These are phyloP conservation scores for Stenurella melanura DNA, from an alignment of 2,888 invertebrate species.

Conservation along the genomic window DNA sequence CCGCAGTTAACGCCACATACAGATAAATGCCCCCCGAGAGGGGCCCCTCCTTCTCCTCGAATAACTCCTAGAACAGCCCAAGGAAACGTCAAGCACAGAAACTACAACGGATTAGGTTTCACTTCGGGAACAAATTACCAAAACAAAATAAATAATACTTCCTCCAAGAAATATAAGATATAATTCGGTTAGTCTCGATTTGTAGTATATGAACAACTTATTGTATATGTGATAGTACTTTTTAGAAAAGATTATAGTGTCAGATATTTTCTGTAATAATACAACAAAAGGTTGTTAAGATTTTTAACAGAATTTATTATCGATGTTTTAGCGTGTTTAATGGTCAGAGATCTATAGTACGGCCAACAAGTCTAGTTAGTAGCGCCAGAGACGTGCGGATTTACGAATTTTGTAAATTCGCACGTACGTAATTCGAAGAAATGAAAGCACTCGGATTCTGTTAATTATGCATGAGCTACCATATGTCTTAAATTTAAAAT, in stretches of 20 bases:
- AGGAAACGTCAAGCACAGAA: slow-evolving; percentile 52
- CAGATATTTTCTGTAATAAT: not conserved
- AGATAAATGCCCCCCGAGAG: slow-evolving; percentile 60
- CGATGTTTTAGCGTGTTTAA: too few species aligned
- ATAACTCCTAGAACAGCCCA: slow-evolving; percentile 31
- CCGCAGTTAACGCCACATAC: slow-evolving; percentile 65
- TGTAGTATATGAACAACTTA: slow-evolving; percentile 43
- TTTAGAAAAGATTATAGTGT: not conserved
- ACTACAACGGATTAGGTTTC: slow-evolving; percentile 50
- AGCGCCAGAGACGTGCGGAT: too few species aligned
- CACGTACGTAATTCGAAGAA: too few species aligned
- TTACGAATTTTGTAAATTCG: too few species aligned
- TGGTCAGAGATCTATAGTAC: too few species aligned
- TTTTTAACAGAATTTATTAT: too few species aligned
- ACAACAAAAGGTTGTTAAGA: too few species aligned
- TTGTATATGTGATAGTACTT: slow-evolving; percentile 8
- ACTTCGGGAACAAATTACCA: slow-evolving; percentile 48
- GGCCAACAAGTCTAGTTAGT: too few species aligned
- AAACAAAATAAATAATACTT: slow-evolving; percentile 48
- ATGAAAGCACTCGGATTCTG: too few species aligned
- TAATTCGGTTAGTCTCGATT: slow-evolving; percentile 34
- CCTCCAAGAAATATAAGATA: slow-evolving; percentile 29
- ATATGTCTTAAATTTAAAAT: too few species aligned
- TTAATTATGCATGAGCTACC: too few species aligned
- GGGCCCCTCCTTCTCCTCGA: slow-evolving; percentile 32